Evolutionary conservation across 2,888 invertebrate species (phyloP).

Genomic region (Molorchus minor): DNA sequence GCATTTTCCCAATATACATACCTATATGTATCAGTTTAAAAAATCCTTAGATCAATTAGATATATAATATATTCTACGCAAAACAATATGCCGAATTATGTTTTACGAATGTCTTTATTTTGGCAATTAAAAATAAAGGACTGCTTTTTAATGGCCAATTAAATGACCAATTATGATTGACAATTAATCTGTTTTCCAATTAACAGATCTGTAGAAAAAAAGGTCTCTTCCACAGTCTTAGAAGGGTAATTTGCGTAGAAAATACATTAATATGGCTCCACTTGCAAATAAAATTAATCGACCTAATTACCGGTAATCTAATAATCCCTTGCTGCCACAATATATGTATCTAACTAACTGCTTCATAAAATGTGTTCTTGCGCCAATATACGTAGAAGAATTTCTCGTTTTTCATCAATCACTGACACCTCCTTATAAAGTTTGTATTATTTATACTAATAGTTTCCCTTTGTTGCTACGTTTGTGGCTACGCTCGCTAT

Average conservation of each 20-base stretch:
- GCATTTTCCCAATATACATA: constrained; percentile 1
- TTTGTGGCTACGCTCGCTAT: constrained; percentile 18
- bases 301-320: constrained; percentile 33
- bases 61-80: background rate
- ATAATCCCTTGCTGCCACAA: constrained; percentile 25
- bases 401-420: constrained; percentile 34
- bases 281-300: constrained; percentile 37
- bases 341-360: constrained; percentile 15
- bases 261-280: constrained; percentile 22
- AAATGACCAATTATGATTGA: too few relatives aligned
- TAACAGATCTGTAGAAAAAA: background rate
- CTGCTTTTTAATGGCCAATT: background rate
- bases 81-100: too few relatives aligned
- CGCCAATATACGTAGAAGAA: constrained; percentile 29
- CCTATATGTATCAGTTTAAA: background rate
- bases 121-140: background rate
- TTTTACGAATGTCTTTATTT: background rate
- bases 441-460: constrained; percentile 36
- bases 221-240: background rate
- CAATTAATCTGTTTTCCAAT: too few relatives aligned
- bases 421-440: constrained; percentile 33
- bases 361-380: constrained; percentile 29
- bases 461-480: constrained; percentile 25
- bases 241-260: constrained; percentile 12
- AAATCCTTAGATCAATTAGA: background rate